Conservation (phyloP, 2,888 invertebrate genomes). For the Orchesella flavescens region DNA sequence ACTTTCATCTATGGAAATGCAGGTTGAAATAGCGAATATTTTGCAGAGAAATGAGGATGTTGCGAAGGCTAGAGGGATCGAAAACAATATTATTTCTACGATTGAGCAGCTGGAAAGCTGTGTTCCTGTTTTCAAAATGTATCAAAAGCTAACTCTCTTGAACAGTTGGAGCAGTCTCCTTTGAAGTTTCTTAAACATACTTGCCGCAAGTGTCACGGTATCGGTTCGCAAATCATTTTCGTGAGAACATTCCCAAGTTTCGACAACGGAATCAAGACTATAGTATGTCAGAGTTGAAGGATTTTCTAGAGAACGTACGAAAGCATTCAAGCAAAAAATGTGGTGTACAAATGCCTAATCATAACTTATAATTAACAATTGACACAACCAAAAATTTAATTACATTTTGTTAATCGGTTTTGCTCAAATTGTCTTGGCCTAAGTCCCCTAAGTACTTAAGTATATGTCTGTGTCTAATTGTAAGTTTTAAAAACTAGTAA, state of each 20-base stretch:
- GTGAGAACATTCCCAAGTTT: slow-evolving; percentile 89
- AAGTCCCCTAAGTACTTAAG: no score
- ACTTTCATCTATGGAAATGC: slow-evolving; percentile 75
- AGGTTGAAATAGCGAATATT: no score
- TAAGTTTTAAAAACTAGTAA: no score
- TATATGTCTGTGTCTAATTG: no score
- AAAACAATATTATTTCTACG: slow-evolving; percentile 93
- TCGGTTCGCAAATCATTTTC: slow-evolving; percentile 95
- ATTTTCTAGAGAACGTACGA: slow-evolving; percentile 96
- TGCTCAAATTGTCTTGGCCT: no score
- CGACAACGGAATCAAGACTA: slow-evolving; percentile 94
- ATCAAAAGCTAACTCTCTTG: slow-evolving; percentile 96
- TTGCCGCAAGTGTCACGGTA: slow-evolving; percentile 93
- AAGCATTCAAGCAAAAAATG: slow-evolving; percentile 93
- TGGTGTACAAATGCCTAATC: no score
- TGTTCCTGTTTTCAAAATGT: slow-evolving; percentile 94
- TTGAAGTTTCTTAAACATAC: no score
- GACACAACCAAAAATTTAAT: no score
- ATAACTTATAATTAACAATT: no score
- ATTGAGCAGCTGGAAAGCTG: slow-evolving; percentile 95
- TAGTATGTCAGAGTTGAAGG: slow-evolving; percentile 95
- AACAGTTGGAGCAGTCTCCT: slow-evolving; percentile 96
- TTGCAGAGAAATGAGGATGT: slow-evolving; percentile 88
- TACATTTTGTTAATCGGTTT: no score
- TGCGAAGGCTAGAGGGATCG: slow-evolving; percentile 89